phyloP scores from a whole-genome alignment of 2,797 vertebrate genomes.

The Dromococcyx pavoninus region DNA sequence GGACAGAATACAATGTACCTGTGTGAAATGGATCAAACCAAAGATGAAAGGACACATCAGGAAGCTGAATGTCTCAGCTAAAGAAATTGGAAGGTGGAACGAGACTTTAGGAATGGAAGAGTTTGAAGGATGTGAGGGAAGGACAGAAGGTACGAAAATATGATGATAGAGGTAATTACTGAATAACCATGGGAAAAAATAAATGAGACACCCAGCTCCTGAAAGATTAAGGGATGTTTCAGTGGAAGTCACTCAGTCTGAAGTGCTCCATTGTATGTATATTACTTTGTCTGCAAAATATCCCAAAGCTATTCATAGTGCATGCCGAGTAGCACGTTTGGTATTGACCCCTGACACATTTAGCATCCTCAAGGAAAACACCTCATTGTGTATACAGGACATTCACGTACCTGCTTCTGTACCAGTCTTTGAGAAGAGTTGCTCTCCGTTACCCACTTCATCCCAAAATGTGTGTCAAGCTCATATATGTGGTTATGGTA shows the following conservation, averaged over 20 bases:
- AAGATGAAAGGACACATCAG: not conserved
- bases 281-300: not conserved
- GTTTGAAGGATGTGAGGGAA: not conserved
- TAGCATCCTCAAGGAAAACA: not conserved
- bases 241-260: not conserved
- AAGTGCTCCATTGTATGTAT: not conserved
- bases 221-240: not conserved
- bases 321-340: not conserved
- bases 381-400: not conserved
- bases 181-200: not conserved
- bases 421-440: not conserved
- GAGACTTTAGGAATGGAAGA: not conserved
- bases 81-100: not conserved
- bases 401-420: not conserved
- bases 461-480: not conserved
- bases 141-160: not conserved
- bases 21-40: not conserved
- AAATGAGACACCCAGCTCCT: not conserved
- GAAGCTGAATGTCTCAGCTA: not conserved
- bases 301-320: not conserved
- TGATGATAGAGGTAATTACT: not conserved
- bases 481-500: not conserved
- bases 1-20: not conserved
- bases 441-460: not conserved
- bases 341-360: not conserved